Conservation (phyloP, 2,888 invertebrate species). For the Ochlodes sylvanus region DNA sequence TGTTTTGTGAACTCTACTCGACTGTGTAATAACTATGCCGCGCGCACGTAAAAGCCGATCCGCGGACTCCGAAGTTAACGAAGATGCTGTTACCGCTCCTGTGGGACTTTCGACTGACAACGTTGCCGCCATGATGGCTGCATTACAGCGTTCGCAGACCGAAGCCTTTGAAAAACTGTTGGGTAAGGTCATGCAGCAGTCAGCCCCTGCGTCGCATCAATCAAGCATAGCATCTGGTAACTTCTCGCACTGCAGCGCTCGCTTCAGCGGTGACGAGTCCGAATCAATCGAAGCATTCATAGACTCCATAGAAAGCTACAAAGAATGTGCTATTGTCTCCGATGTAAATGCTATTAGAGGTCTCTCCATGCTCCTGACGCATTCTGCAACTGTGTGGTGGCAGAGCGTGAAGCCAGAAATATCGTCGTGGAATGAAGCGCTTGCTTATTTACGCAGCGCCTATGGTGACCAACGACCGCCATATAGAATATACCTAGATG, state of each 20-base stretch:
- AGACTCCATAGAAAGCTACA: neutral
- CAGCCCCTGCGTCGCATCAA: conserved; percentile 3
- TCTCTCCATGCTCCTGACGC: neutral
- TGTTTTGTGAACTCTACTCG: no score
- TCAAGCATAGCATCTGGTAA: no score
- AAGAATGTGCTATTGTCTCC: neutral
- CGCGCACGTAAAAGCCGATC: no score
- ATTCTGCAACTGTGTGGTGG: neutral
- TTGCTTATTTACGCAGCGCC: neutral
- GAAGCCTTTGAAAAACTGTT: conserved; percentile 14
- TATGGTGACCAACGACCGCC: neutral
- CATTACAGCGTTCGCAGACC: conserved; percentile 19
- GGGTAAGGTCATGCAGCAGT: conserved; percentile 11
- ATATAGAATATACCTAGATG: neutral
- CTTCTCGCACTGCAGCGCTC: conserved; percentile 6
- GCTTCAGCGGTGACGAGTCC: neutral
- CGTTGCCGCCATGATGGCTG: conserved; percentile 13
- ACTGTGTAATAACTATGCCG: no score
- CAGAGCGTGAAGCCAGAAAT: neutral
- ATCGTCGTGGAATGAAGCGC: neutral
- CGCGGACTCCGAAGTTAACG: no score
- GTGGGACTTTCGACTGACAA: neutral
- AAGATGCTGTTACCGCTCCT: no score
- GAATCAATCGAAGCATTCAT: neutral
- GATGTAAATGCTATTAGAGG: neutral